Percentiles rank a stretch among this genome's conserved stretches.
Conservation (phyloP, 2,113 vertebrate genomes). For the Elephantulus edwardii region DNA sequence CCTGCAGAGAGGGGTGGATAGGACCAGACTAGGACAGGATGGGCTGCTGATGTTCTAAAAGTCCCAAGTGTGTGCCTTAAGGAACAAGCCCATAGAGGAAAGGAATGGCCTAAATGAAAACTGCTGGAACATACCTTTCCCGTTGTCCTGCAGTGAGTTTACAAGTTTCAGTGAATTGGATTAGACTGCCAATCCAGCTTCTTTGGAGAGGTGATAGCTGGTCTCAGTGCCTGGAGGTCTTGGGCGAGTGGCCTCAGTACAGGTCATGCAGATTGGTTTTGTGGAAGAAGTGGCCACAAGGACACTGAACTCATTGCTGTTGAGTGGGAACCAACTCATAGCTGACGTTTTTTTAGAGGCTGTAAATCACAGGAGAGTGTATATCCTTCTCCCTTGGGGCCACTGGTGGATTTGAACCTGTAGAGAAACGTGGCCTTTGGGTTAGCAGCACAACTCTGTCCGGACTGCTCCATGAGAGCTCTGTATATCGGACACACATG, state of each 20-base stretch:
- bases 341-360: too few relatives aligned
- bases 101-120: not conserved
- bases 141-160: not conserved
- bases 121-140: not conserved
- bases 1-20: not conserved
- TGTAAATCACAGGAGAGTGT: too few relatives aligned
- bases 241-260: not conserved
- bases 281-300: not conserved
- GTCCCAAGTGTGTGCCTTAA: not conserved
- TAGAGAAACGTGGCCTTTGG: too few relatives aligned
- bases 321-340: too few relatives aligned
- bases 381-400: too few relatives aligned
- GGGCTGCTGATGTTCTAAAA: not conserved
- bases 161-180: not conserved
- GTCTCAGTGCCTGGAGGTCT: not conserved
- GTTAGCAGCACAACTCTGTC: too few relatives aligned
- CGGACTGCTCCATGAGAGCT: too few relatives aligned
- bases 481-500: too few relatives aligned
- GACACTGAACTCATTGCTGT: too few relatives aligned
- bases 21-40: not conserved
- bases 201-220: not conserved
- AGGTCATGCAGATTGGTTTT: too few relatives aligned
- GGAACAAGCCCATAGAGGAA: not conserved
- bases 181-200: not conserved
- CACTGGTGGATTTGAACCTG: too few relatives aligned